phyloP scores from a whole-genome alignment of 2,797 vertebrate genomes.

The Pangasius macronema region DNA sequence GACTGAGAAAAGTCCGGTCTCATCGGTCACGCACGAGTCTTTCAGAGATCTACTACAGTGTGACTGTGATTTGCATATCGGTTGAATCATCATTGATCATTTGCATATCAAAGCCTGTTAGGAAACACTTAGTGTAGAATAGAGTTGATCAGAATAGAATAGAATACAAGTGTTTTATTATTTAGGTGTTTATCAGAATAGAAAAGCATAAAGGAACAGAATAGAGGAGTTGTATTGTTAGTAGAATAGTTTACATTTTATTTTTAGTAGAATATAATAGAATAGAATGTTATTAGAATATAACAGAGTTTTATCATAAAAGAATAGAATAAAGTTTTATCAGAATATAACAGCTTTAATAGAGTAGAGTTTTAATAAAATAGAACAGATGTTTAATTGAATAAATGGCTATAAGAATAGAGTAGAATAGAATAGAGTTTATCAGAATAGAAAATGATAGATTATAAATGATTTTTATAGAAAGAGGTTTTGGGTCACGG shows the following conservation, averaged over 20 bases:
- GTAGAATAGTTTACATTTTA: background rate
- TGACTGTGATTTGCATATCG: background rate
- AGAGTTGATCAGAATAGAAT: background rate
- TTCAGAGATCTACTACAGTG: no score
- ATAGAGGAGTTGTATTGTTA: background rate
- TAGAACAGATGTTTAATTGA: background rate
- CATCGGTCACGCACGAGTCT: no score
- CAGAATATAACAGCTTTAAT: background rate
- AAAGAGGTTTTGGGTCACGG: background rate
- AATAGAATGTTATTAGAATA: no score
- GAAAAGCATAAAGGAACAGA: background rate
- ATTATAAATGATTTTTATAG: background rate
- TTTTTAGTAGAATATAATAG: no score
- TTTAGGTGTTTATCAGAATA: background rate
- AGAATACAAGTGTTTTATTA: background rate
- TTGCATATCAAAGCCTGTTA: background rate
- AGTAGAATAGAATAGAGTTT: background rate
- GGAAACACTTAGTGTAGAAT: background rate
- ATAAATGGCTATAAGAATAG: no score
- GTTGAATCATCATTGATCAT: background rate
- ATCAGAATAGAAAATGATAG: background rate
- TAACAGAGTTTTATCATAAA: background rate
- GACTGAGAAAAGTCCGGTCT: no score
- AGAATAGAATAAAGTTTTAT: background rate
- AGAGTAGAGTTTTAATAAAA: background rate